phyloP scores from a whole-genome alignment of 2,888 invertebrate genomes.

The Acanthosepion lycidas region DNA sequence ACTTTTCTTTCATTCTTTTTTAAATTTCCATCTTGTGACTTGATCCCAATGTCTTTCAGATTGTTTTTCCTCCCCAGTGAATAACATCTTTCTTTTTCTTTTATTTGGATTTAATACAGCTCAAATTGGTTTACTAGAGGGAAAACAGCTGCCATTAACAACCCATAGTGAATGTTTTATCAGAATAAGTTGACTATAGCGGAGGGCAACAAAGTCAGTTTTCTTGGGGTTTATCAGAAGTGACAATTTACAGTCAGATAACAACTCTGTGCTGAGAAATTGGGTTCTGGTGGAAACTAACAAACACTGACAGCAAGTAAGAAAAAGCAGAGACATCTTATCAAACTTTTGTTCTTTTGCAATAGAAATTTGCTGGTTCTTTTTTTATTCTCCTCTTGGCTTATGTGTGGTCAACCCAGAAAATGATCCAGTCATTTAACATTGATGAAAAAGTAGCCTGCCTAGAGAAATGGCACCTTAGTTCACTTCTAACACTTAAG shows the following conservation, averaged over 20 bases:
- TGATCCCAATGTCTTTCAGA: background rate
- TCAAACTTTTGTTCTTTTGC: background rate
- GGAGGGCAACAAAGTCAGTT: background rate
- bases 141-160: background rate
- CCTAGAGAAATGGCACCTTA: too few species aligned
- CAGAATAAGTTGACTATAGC: background rate
- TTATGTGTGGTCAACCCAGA: too few species aligned
- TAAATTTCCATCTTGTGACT: background rate
- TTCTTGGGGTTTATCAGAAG: background rate
- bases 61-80: background rate
- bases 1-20: background rate
- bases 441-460: too few species aligned
- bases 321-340: background rate
- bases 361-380: too few species aligned
- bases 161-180: background rate
- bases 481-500: too few species aligned
- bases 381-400: too few species aligned
- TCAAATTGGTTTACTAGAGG: background rate
- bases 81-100: background rate
- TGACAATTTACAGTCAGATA: background rate
- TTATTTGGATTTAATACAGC: background rate
- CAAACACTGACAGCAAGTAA: too few species aligned
- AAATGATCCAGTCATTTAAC: too few species aligned
- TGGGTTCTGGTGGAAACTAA: background rate
- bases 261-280: background rate